Evolutionary conservation across 2,113 vertebrate species (phyloP).

Genomic region (Phoenicopterus ruber): DNA sequence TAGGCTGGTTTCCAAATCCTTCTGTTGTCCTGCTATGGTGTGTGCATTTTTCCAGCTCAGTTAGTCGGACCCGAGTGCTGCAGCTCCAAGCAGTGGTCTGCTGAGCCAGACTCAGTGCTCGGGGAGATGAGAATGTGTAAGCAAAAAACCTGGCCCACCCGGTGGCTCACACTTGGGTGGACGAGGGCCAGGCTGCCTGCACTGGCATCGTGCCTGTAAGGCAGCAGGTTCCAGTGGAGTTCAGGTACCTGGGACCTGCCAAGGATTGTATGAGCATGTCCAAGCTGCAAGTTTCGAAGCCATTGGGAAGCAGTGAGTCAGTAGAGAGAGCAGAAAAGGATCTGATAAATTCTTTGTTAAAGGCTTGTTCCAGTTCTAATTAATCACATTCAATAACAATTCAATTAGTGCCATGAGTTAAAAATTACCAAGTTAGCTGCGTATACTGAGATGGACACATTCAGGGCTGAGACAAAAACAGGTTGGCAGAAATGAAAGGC

Average conservation of each 20-base stretch:
- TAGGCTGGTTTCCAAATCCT: not conserved
- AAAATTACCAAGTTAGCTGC: constrained; percentile 51
- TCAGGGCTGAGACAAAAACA: constrained; percentile 17
- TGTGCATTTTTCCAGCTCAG: not conserved
- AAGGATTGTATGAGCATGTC: not conserved
- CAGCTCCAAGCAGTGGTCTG: not conserved
- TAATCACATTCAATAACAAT: constrained; percentile 54
- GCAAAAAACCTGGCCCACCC: not conserved
- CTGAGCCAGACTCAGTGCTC: not conserved
- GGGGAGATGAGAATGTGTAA: not conserved
- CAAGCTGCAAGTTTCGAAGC: not conserved
- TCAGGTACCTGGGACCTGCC: not conserved
- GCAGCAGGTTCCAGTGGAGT: not conserved
- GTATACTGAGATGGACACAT: not conserved
- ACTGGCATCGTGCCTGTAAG: not conserved
- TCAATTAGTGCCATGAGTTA: constrained; percentile 53
- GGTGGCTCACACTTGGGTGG: not conserved
- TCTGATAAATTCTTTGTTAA: constrained; percentile 37
- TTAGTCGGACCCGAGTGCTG: not conserved
- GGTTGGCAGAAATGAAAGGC: constrained; percentile 13
- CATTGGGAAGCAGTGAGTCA: not conserved
- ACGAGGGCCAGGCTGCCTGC: not conserved
- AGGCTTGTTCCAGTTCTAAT: constrained; percentile 35
- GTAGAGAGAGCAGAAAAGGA: not conserved
- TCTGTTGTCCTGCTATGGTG: not conserved